Evolutionary conservation across 92 coral and sea anemone species (phyloP), one percentile per base, ranked within the genome.

Genomic region (Scolanthus callimorphus): DNA sequence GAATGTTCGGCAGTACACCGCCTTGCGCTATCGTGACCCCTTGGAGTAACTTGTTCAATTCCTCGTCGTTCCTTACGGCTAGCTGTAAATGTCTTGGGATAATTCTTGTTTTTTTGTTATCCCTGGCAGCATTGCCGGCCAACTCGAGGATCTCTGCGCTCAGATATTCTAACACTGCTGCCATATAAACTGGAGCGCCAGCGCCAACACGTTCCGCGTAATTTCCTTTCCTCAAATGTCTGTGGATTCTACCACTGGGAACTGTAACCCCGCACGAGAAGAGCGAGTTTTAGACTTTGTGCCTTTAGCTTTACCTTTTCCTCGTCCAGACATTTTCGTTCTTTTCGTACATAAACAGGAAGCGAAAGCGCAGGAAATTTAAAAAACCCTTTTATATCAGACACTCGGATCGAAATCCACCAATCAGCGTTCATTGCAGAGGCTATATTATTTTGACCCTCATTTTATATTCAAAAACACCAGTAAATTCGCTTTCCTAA

Each of bases 1-100:
- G 64, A 20, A 57, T 57, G 63, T 71, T 71, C 20, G 79, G 70
- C 29, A 70, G 61, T 0, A 63, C 70, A 21, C 70, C 70, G 11
- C 70, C 70, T 39, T 63, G 70, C 13, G 70, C 70, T 27, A 63
- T 63, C 3, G 65, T 59, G 1, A 59, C 65, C 2, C 65, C 51
- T 23, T 45, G 49, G 1, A 59, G 65, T 10, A 59, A 21, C 25
- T 20, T 34, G 27, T 59, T 59, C 30, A 59, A 59, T 21, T 59
- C 65, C 24, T 59, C 65, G 30, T 59, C 65, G 31, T 59, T 59
- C 15, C 65, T 59, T 26, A 61, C 55, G 17, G 68, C 68, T 19
- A 61, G 21, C 68, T 61, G 68, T 19, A 61, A 46, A 17, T 61
- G 68, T 24, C 68, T 38, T 15, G 68, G 68, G 39, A 61, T 61